These are phyloP conservation scores for Holcopasites calliopsidis DNA, from an alignment of 1,140 invertebrate species.

Conservation along the genomic window DNA sequence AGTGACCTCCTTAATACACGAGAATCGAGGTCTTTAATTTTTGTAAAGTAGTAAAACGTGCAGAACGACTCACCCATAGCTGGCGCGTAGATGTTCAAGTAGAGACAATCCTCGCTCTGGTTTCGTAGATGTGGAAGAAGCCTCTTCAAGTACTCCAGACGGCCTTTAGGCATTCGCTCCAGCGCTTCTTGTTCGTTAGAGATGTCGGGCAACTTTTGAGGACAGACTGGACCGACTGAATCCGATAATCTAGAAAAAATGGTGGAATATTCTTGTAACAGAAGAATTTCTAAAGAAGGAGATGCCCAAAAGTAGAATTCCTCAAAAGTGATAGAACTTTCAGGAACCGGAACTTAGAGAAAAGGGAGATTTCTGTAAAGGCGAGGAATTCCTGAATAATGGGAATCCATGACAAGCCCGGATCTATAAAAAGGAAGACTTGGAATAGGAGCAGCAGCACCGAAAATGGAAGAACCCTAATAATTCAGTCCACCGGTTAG, in stretches of 20 bases:
- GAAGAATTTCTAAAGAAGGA: too few relatives aligned
- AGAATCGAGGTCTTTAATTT: neutral
- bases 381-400: too few relatives aligned
- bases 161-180: constrained; percentile 92
- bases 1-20: too few relatives aligned
- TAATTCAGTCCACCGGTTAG: neutral
- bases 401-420: too few relatives aligned
- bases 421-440: neutral
- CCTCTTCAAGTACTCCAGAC: constrained; percentile 91
- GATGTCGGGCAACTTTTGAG: constrained; percentile 92
- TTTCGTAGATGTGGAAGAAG: constrained; percentile 91
- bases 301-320: too few relatives aligned
- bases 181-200: constrained; percentile 90
- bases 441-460: neutral
- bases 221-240: constrained; percentile 92
- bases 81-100: constrained; percentile 97
- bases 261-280: neutral
- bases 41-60: neutral
- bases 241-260: constrained; percentile 82
- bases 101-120: constrained; percentile 98
- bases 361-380: neutral
- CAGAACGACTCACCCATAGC: constrained; percentile 88
- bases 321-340: too few relatives aligned
- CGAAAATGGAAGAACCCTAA: neutral
- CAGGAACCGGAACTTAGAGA: neutral